Conservation (phyloP, 1,140 invertebrate genomes). For the Laodelphax striatellus region DNA sequence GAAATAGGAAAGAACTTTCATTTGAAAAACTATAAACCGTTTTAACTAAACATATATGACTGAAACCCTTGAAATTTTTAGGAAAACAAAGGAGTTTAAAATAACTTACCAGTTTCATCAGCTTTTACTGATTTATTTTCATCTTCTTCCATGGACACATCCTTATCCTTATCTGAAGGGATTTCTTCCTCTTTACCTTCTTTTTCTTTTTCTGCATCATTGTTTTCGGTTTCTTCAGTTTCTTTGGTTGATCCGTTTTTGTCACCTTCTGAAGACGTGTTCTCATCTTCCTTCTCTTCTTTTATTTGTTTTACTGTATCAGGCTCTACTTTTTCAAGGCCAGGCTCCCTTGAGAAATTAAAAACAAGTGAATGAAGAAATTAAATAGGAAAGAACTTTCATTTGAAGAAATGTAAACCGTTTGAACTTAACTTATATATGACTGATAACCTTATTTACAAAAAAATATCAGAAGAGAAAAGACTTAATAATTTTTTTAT, state of each 20-base stretch:
- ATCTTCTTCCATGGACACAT: conserved; percentile 26
- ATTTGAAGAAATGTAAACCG: no score
- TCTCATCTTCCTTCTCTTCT: conserved; percentile 24
- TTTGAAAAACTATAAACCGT: no score
- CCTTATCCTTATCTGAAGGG: conserved; percentile 26
- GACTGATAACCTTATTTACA: no score
- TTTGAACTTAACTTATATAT: no score
- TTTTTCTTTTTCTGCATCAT: conserved; percentile 24
- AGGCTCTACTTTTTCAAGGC: conserved; percentile 2
- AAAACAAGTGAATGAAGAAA: no score
- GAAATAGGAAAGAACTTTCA: no score
- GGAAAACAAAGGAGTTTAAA: no score
- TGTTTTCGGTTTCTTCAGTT: conserved; percentile 19
- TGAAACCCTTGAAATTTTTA: no score
- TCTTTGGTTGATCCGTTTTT: conserved; percentile 20
- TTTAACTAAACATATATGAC: no score
- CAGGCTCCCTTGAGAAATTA: conserved; percentile 19
- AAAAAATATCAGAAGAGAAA: no score
- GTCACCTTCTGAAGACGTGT: conserved; percentile 28
- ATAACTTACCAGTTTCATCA: neutral
- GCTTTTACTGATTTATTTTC: conserved; percentile 21
- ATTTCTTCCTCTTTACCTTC: conserved; percentile 13
- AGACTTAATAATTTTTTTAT: no score
- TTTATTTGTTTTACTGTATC: conserved; percentile 19
- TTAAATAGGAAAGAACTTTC: no score